phyloP scores from a whole-genome alignment of 2,113 vertebrate genomes.

The Fregata magnificens region DNA sequence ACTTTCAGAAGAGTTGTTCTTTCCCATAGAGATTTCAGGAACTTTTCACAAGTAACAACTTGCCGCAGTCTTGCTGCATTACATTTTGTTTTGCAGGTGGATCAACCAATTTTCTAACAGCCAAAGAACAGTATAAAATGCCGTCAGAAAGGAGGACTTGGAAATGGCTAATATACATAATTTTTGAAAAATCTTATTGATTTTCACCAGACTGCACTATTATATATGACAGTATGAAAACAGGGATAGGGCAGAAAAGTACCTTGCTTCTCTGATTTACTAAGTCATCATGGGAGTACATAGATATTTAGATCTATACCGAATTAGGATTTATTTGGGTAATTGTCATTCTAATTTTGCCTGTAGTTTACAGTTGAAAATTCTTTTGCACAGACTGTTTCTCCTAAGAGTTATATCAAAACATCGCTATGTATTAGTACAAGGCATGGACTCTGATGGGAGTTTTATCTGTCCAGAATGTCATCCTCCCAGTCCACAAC shows the following conservation, averaged over 20 bases:
- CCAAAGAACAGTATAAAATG: background rate
- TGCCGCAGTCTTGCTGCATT: background rate
- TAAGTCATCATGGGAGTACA: background rate
- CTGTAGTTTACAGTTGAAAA: background rate
- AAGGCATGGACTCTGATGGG: background rate
- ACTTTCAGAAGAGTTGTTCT: background rate
- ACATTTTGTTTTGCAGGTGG: background rate
- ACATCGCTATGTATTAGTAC: background rate
- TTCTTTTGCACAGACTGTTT: background rate
- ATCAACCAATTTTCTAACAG: background rate
- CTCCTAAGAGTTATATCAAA: background rate
- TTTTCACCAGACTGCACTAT: background rate
- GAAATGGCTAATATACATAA: background rate
- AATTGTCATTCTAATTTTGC: background rate
- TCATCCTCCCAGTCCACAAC: background rate
- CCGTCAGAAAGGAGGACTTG: background rate
- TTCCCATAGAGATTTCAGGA: background rate
- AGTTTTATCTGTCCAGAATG: constrained; percentile 47
- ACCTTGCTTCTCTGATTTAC: background rate
- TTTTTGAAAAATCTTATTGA: background rate
- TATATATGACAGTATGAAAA: background rate
- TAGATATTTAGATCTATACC: background rate
- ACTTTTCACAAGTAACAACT: background rate
- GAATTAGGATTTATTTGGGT: background rate
- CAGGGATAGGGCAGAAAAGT: background rate